Conservation (phyloP, 2,797 vertebrate genomes). For the Sebastes taczanowskii region DNA sequence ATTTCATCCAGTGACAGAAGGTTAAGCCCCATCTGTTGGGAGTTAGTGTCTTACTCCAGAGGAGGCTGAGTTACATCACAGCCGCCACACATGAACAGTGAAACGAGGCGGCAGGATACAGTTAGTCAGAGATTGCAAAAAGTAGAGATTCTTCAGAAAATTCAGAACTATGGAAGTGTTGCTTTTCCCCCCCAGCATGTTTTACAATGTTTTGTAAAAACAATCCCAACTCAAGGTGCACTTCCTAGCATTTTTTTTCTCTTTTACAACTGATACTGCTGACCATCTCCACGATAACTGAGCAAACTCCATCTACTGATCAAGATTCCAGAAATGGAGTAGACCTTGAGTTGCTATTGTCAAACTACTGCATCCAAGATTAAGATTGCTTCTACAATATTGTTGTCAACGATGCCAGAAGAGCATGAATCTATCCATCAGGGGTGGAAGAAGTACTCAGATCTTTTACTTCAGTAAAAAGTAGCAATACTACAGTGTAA, state of each 20-base stretch:
- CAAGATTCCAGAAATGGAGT: neutral
- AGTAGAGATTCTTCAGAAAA: neutral
- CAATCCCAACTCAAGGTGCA: neutral
- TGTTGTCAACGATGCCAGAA: neutral
- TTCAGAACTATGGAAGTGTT: neutral
- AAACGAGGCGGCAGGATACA: constrained; percentile 1
- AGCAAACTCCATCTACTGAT: neutral
- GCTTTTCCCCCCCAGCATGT: neutral
- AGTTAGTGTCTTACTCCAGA: constrained; percentile 30
- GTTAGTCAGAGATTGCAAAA: neutral
- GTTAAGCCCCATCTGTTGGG: constrained; percentile 66
- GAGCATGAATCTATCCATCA: neutral
- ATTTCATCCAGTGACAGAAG: constrained; percentile 47
- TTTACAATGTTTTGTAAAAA: neutral
- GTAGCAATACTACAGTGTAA: too few relatives aligned
- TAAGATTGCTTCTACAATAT: neutral
- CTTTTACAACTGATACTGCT: neutral
- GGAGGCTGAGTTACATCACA: constrained; percentile 33
- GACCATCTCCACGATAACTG: neutral
- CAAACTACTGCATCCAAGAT: neutral
- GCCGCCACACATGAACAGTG: constrained; percentile 1
- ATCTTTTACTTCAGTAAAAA: too few relatives aligned
- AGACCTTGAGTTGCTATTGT: neutral
- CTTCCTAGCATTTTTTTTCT: rapidly evolving
- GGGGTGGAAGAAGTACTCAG: too few relatives aligned